A percentile compares a stretch with the other conserved stretches of the same genome.
phyloP scores from a whole-genome alignment of 2,888 invertebrate genomes.

The Disparrhopalites patrizii region DNA sequence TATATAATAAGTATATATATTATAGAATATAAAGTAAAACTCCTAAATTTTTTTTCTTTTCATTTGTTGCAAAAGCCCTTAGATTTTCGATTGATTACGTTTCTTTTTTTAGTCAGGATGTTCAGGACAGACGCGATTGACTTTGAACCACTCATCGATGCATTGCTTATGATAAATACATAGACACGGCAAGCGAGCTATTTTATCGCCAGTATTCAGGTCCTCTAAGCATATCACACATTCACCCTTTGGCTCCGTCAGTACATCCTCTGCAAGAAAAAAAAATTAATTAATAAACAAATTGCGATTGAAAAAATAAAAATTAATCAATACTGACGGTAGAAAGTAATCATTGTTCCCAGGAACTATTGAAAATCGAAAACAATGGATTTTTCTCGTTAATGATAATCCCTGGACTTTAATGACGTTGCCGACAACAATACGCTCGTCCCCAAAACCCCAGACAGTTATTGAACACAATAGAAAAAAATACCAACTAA shows the following conservation, averaged over 20 bases:
- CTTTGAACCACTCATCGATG: slow-evolving; percentile 99
- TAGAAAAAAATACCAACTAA: slow-evolving; percentile 55
- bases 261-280: slow-evolving; percentile 84
- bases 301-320: neutral
- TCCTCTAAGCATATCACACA: slow-evolving; percentile 99
- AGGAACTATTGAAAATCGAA: too few relatives aligned
- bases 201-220: slow-evolving; percentile 88
- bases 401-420: too few relatives aligned
- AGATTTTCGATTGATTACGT: slow-evolving; percentile 14
- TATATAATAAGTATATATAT: slow-evolving; percentile 15
- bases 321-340: too few relatives aligned
- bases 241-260: slow-evolving; percentile 95
- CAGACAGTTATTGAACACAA: neutral
- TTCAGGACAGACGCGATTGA: slow-evolving; percentile 97
- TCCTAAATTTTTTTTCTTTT: slow-evolving; percentile 6
- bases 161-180: slow-evolving; percentile 99
- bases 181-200: slow-evolving; percentile 97
- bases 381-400: neutral
- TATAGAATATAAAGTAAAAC: slow-evolving; percentile 11
- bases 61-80: slow-evolving; percentile 23
- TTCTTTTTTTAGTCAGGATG: slow-evolving; percentile 81
- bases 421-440: too few relatives aligned
- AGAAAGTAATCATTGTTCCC: too few relatives aligned
- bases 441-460: too few relatives aligned
- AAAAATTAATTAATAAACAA: too few relatives aligned